Conservation (phyloP, 1,140 invertebrate genomes). For the Triops cancriformis region DNA sequence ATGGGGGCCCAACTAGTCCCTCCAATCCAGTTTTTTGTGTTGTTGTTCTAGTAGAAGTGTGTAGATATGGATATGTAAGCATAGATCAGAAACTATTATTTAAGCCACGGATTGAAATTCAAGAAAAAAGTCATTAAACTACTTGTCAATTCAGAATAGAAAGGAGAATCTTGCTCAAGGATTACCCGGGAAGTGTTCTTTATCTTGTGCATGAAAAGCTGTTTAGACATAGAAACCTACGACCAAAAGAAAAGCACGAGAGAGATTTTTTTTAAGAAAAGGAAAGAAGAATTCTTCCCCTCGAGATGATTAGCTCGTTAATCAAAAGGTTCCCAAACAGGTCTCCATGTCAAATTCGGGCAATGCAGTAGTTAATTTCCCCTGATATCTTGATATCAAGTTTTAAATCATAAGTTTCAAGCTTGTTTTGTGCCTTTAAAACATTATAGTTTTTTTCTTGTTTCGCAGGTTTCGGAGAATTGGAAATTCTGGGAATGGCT, state of each 20-base stretch:
- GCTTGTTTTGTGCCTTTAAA: too few relatives aligned
- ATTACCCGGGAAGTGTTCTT: too few relatives aligned
- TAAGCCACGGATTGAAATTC: not conserved
- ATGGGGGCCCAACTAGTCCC: not conserved
- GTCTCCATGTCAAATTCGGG: not conserved
- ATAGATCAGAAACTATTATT: not conserved
- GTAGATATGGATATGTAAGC: not conserved
- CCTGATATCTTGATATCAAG: not conserved
- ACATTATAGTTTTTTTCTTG: not conserved
- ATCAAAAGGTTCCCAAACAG: not conserved
- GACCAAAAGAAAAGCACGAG: not conserved
- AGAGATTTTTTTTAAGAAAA: not conserved
- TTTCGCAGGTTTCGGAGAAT: not conserved
- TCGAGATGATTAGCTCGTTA: too few relatives aligned
- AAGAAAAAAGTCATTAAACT: not conserved
- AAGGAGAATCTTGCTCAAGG: not conserved
- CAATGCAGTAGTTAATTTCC: not conserved
- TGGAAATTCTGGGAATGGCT: not conserved
- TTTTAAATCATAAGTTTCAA: not conserved
- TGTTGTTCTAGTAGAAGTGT: not conserved
- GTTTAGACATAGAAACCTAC: too few relatives aligned
- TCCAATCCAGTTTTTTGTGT: not conserved
- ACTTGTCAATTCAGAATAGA: not conserved
- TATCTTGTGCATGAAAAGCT: too few relatives aligned
- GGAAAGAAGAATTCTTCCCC: not conserved